These are phyloP conservation scores for Cladopsammia gracilis DNA, from an alignment of 64 coral and sea anemone genomes.

Conservation along the genomic window DNA sequence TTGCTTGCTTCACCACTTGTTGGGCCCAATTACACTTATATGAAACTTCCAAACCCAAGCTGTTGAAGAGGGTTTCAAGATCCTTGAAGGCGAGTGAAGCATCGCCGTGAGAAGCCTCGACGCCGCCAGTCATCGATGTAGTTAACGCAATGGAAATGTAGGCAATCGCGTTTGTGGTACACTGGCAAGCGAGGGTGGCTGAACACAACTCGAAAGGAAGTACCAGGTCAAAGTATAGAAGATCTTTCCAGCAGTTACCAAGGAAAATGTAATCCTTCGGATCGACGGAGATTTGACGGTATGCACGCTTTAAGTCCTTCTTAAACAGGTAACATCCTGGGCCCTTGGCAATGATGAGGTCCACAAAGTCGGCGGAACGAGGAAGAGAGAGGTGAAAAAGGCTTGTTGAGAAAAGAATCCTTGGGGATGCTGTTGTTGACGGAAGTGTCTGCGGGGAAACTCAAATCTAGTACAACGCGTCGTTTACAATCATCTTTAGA, in stretches of 20 bases:
- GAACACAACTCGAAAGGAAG: slow-evolving; percentile 64
- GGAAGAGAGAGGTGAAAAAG: not conserved
- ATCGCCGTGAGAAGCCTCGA: not conserved
- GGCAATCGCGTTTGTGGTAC: slow-evolving; percentile 68
- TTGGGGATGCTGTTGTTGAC: slow-evolving; percentile 33
- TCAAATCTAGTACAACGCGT: slow-evolving; percentile 20
- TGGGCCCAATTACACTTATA: no score
- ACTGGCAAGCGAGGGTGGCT: slow-evolving; percentile 45
- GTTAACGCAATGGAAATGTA: slow-evolving; percentile 34
- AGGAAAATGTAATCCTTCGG: slow-evolving; percentile 39
- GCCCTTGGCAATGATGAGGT: slow-evolving; percentile 3
- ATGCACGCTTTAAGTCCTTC: slow-evolving; percentile 39
- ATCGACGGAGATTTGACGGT: slow-evolving; percentile 45
- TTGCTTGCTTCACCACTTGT: no score
- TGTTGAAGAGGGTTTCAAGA: slow-evolving; percentile 20
- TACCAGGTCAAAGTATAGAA: slow-evolving; percentile 38
- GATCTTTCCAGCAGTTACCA: slow-evolving; percentile 17
- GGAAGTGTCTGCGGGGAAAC: not conserved
- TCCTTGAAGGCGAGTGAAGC: not conserved
- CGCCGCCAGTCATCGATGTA: slow-evolving; percentile 65
- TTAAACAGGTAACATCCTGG: slow-evolving; percentile 43
- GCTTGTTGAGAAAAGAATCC: slow-evolving; percentile 5
- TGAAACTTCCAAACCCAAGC: slow-evolving; percentile 47
- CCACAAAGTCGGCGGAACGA: not conserved
- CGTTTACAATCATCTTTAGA: not conserved